Base-by-base conservation (phyloP, 2,888 invertebrate species). In the Sympetrum striolatum region DNA sequence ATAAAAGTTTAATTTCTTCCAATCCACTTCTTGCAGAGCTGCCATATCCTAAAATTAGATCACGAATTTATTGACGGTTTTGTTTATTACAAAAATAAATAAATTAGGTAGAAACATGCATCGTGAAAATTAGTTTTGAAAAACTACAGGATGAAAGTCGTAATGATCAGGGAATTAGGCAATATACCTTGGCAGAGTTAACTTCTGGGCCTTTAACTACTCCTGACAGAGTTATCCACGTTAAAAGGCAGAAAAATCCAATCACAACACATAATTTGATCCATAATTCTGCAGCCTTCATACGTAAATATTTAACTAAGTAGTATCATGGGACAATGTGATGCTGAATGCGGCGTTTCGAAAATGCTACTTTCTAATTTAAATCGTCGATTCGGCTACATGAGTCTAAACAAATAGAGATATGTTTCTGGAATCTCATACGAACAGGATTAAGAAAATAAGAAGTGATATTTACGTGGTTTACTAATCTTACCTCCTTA, bases 1-100 rank as follows among this genome's bases (percentile, higher is more conserved):
- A 8, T 60, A 64, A 44, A 91, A 90, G 86, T 91, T 82, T 8
- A 90, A 90, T 12, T 79, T 91, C 90, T 90, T 91, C 91, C 91
- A 91, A 73, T 91, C 53, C 73, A 86, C 86, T 64, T 86, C 86
- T n/a, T 86, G 60, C 10, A 37, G 14, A 5, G 80, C 44, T 35
- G 39, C 22, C 31, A 86, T 35, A 35, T 64, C 86, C 86, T 86
- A 25, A 25, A 86, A 86, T 31, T 6, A 37, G 35, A 0, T 60
- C 6, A 15, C 2, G 15, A 39, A 22, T 0, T 18, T 37, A 80
- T 44, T 12, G 22, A 64, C 0, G 25, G 3, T 25, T 31, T 73
- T 0, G 22, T 31, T 73, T 22, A 73, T 31, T 53, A 10, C 22
- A 10, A 31, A 12, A 31, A 10, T 31, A 31, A 4, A 73, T 31